Evolutionary conservation across 2,113 vertebrate species (phyloP), one percentile per base, ranked within the genome.

Genomic region (Sceloporus undulatus): DNA sequence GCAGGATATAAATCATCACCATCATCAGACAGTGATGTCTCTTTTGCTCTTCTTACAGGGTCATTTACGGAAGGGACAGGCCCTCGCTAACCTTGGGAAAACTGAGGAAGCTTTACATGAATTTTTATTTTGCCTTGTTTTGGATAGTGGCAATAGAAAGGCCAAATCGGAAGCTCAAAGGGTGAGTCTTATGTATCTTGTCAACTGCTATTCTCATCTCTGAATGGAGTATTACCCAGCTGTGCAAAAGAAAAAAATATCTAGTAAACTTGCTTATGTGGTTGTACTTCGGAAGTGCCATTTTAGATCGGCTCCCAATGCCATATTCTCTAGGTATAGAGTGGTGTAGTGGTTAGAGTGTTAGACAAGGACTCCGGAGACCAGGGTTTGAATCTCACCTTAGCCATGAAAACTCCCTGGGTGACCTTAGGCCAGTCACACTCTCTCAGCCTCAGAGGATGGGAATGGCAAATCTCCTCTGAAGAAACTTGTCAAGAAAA

Each of bases 1-100:
- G 13, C 9, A n/a, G n/a, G n/a, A n/a, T n/a, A n/a, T n/a, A n/a
- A n/a, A n/a, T n/a, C n/a, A n/a, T n/a, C n/a, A n/a, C n/a, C n/a
- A n/a, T n/a, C n/a, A n/a, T n/a, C n/a, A 77, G 88, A 27, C 68
- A 91, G 3, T 27, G 66, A 0, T 19, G 77, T 42, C 38, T 91
- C 25, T 92, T 91, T 96, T 91, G 56, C 66, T 91, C 94, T 19
- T 16, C 21, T 42, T 66, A 10, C 94, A 99, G 98, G 98, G 98
- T 94, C 98, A 98, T 90, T 92, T 98, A 82, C 96, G 97, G 89
- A 99, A 98, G 95, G 98, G 98, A 7, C 98, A 99, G 95, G 98
- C 97, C 5, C 94, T 99, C 85, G 96, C 97, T 93, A 96, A 96
- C 21, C 90, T 99, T 83, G 98, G 98, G 87, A 97, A 98, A 94